A percentile compares a stretch with the other conserved stretches of the same genome.
These are phyloP conservation scores for Pollenia amentaria DNA, from an alignment of 2,888 invertebrate species.

Conservation along the genomic window DNA sequence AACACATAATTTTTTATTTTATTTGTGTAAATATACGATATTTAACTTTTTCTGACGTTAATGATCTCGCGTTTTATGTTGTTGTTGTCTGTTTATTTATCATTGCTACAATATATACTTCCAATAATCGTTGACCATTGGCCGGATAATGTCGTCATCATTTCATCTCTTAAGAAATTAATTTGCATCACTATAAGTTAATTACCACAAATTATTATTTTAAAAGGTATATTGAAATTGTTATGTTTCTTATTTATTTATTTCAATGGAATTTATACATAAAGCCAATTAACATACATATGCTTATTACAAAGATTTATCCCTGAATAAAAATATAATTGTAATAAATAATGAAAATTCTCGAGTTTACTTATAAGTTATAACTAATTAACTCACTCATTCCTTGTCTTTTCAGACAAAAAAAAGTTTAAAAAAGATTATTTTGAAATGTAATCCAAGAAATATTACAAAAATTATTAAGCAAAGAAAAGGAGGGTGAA, in stretches of 20 bases:
- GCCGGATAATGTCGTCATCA: background rate
- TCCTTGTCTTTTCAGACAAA: too few species aligned
- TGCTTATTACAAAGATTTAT: too few species aligned
- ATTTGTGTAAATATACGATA: constrained; percentile 7
- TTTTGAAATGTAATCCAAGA: background rate
- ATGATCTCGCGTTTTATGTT: constrained; percentile 20
- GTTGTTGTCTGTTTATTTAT: constrained; percentile 8
- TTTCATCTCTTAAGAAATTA: constrained; percentile 10
- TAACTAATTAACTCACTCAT: too few species aligned
- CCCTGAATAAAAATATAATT: too few species aligned
- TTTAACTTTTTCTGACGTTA: background rate
- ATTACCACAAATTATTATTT: background rate
- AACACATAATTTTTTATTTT: background rate
- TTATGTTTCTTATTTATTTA: too few species aligned
- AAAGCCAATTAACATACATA: too few species aligned
- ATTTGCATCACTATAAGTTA: constrained; percentile 9
- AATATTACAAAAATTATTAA: too few species aligned
- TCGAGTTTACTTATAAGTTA: too few species aligned
- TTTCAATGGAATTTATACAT: too few species aligned
- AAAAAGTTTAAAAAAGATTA: too few species aligned
- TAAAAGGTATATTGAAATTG: constrained; percentile 34
- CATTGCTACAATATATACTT: background rate
- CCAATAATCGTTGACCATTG: background rate
- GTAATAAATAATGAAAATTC: too few species aligned
- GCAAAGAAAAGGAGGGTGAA: too few species aligned